Evolutionary conservation across 2,888 invertebrate species (phyloP).

Genomic region (Unio pictorum): DNA sequence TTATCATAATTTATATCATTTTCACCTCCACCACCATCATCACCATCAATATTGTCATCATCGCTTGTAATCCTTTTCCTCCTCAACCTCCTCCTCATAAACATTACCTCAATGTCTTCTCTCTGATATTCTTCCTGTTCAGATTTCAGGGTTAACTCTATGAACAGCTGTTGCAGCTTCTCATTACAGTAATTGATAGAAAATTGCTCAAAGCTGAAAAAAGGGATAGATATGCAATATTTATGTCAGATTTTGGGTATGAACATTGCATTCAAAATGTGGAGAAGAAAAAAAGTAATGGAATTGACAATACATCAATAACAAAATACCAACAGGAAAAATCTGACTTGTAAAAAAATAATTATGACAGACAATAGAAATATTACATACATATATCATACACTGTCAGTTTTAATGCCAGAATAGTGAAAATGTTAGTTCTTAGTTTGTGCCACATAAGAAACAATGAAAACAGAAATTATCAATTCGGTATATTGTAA

Average conservation of each 20-base stretch:
- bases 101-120: slow-evolving; percentile 79
- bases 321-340: neutral
- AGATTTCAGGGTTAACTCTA: slow-evolving; percentile 88
- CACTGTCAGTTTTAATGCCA: too few species aligned
- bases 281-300: too few species aligned
- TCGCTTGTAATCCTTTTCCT: too few species aligned
- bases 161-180: slow-evolving; percentile 94
- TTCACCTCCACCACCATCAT: too few species aligned
- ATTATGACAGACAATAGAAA: neutral
- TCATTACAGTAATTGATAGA: slow-evolving; percentile 97
- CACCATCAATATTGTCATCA: too few species aligned
- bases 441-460: too few species aligned
- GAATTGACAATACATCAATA: too few species aligned
- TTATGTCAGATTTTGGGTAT: neutral
- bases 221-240: neutral
- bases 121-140: slow-evolving; percentile 93
- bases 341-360: neutral
- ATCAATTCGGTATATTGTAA: neutral
- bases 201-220: slow-evolving; percentile 78
- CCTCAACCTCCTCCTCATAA: too few species aligned
- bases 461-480: too few species aligned
- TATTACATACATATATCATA: neutral
- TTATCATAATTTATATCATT: too few species aligned
- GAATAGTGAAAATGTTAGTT: too few species aligned
- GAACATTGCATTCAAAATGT: too few species aligned